Evolutionary conservation across 2,888 invertebrate species (phyloP).

Genomic region (Aporophyla nigra): DNA sequence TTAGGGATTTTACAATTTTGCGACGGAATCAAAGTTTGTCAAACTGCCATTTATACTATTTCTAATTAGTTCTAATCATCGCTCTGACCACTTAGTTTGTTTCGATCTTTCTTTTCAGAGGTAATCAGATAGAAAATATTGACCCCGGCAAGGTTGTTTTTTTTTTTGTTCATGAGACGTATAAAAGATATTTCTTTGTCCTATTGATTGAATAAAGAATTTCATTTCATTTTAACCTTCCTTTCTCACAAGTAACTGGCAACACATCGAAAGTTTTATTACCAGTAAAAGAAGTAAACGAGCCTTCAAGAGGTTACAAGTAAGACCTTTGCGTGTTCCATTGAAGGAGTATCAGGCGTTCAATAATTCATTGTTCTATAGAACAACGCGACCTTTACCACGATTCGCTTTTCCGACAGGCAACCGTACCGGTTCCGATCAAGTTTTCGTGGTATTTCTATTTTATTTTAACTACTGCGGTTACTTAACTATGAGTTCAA

Average conservation of each 20-base stretch:
- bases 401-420: constrained; percentile 26
- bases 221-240: background rate
- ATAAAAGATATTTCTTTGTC: background rate
- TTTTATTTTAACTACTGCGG: constrained; percentile 30
- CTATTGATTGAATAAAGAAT: background rate
- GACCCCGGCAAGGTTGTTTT: too few relatives aligned
- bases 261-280: constrained; percentile 22
- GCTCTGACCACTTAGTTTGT: background rate
- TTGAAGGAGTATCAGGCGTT: constrained; percentile 61
- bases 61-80: background rate
- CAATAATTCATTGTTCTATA: constrained; percentile 72
- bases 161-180: background rate
- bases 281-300: constrained; percentile 37
- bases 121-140: background rate
- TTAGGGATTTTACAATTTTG: too few relatives aligned
- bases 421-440: constrained; percentile 11
- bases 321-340: constrained; percentile 77
- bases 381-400: constrained; percentile 64
- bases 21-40: background rate
- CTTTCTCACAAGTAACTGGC: background rate
- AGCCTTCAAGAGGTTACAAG: constrained; percentile 48
- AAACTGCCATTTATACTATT: background rate
- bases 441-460: constrained; percentile 35
- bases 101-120: background rate
- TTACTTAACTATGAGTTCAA: constrained; percentile 2